phyloP scores from a whole-genome alignment of 2,113 vertebrate species.

The Cyprinodon tularosa region DNA sequence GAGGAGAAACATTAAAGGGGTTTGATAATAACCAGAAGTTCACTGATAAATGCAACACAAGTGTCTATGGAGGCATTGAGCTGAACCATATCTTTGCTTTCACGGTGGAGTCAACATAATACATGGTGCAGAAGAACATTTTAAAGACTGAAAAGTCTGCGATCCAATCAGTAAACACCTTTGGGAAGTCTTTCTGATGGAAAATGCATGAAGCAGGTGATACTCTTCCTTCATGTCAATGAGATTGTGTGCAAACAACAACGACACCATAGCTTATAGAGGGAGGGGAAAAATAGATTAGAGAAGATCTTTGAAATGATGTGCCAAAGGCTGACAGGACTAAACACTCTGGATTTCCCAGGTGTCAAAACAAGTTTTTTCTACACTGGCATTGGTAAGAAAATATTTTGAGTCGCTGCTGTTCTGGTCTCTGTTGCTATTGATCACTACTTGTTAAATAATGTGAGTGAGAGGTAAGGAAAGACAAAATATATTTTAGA shows the following conservation, averaged over 20 bases:
- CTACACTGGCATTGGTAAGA: conserved; percentile 29
- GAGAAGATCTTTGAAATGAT: conserved; percentile 56
- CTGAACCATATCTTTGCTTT: conserved; percentile 60
- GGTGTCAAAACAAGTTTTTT: conserved; percentile 41
- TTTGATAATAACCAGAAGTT: conserved; percentile 14
- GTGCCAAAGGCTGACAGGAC: conserved; percentile 51
- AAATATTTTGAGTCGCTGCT: conserved; percentile 18
- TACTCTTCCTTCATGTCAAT: conserved; percentile 29
- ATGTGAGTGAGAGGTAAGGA: not conserved
- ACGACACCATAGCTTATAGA: conserved; percentile 29
- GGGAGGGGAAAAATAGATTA: conserved; percentile 25
- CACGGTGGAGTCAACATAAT: conserved; percentile 24
- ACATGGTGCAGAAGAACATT: conserved; percentile 42
- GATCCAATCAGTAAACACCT: conserved; percentile 55
- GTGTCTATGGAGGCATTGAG: conserved; percentile 32
- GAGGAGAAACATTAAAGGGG: not conserved
- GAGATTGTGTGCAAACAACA: conserved; percentile 29
- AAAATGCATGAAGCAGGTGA: conserved; percentile 45
- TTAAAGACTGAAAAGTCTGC: conserved; percentile 52
- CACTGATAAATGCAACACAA: too few relatives aligned
- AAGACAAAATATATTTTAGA: not conserved
- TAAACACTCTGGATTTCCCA: conserved; percentile 63
- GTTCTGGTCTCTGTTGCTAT: conserved; percentile 23
- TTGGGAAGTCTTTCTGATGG: conserved; percentile 61
- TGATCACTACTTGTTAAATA: not conserved